Base-by-base conservation (phyloP, 2,797 vertebrate genomes). In the Sphaeramia orbicularis region DNA sequence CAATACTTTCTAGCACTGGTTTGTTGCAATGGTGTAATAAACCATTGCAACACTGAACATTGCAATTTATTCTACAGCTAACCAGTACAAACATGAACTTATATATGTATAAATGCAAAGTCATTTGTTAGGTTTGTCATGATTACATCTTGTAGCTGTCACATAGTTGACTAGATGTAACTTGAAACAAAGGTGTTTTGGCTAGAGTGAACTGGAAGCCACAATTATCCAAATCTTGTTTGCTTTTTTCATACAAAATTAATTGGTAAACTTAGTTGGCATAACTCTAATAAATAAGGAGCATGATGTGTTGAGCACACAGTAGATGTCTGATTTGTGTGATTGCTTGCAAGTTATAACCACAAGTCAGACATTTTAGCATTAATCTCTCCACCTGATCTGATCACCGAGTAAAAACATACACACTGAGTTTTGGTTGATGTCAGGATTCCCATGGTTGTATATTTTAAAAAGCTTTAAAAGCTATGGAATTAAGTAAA, bases 31-130 rank as follows among this genome's bases (percentile, higher is more conserved):
- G 24, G 24, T 27, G 4, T 27, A 27, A 27, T 27, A 27, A 3
- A 27, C 1, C 24, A 27, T 3, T 6, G 6, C 24, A 27, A 27
- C 24, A 27, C 6, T 27, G 24, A 27, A 27, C 24, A 27, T 5
- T 42, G 7, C 6, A 7, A 8, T 65, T 43, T 1, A 45, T 24
- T 8, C 5, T 24, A 41, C 16, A 60, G 52, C 9, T 30, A 55
- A 66, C 1, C 51, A 49, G 44, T 13, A 7, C 9, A 36, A 12
- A 32, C 14, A 14, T 21, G 6, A 71, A 65, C 7, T 30, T 52
- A 5, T 47, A 10, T 60, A 68, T 65, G 12, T 53, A 48, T 48
- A 63, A 58, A 67, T 54, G 4, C 2, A 47, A 57, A 58, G 9
- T 4, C 30, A 15, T 16, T 16, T n/a, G 4, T 6, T 21, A 21